Base-by-base conservation (phyloP, 1,140 invertebrate species). In the Cecropterus lyciades region DNA sequence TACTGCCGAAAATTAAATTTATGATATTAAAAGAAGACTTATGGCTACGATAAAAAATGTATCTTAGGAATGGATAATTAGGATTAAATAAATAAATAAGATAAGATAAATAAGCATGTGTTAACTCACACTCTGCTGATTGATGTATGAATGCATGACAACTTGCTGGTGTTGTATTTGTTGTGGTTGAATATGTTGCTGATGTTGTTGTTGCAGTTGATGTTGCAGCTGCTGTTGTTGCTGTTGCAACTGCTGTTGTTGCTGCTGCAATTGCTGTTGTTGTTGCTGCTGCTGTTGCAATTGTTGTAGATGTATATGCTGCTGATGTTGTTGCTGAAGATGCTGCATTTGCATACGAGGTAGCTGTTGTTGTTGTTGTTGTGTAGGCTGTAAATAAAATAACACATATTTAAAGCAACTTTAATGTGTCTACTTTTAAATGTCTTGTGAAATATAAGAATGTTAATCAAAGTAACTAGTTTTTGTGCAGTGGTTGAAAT, bases 111-210 rank as follows among this genome's bases (percentile, higher is more conserved):
- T n/a, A 0, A 11, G 5, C n/a, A 40, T 40, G 1, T 40, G 10
- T n/a, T 40, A 30, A 82, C 82, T 87, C 66, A 88, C 85, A 53
- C 75, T 43, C 53, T 69, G 43, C 76, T 89, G 87, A 73, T 90
- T 91, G 15, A 91, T 88, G 51, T 91, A 91, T 7, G 86, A 80
- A 68, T 91, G 89, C 89, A 90, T 91, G 11, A 91, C 87, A 70
- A 90, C 86, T 76, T 89, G 80, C 52, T 82, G 86, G 46, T 89
- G 89, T 75, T 84, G 85, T 62, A 82, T 83, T 66, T 82, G 87
- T 56, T 87, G 80, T 6, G 72, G 72, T 33, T 84, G 82, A 60
- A 84, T 79, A 56, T 82, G 76, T 65, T 71, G 67, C 57, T 79
- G 79, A 46, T 75, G 77, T 45, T 82, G 79, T 45, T 79, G 76